Conservation (phyloP, 2,888 invertebrate species). For the Norana najaformis region DNA sequence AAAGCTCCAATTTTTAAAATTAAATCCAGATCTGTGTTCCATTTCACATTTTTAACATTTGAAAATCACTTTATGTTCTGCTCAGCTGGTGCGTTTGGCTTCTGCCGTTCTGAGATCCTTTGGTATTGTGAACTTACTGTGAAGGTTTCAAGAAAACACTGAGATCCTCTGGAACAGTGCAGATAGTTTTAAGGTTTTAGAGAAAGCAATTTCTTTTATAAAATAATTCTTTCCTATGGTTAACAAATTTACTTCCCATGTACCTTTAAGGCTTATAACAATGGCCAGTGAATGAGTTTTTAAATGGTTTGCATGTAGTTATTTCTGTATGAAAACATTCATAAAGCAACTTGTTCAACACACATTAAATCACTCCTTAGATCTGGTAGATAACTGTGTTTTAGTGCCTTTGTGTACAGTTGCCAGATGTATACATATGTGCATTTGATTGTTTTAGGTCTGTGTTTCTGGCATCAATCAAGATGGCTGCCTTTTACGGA, state of each 20-base stretch:
- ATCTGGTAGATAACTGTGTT: neutral
- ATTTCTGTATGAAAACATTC: neutral
- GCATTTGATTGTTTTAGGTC: constrained; percentile 68
- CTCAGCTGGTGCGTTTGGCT: neutral
- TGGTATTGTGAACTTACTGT: neutral
- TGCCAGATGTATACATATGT: neutral
- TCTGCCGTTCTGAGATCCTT: no score
- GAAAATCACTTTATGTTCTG: neutral
- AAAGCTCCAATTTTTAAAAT: neutral
- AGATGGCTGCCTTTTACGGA: constrained; percentile 95
- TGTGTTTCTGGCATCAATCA: constrained; percentile 92
- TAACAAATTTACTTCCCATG: no score
- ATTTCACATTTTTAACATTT: neutral
- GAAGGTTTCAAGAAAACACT: no score
- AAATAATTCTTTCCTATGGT: no score
- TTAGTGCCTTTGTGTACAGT: neutral
- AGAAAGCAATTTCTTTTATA: no score
- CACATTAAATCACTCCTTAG: no score
- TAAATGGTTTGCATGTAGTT: neutral
- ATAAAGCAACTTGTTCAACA: neutral
- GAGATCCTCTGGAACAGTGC: no score
- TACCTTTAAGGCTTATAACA: no score
- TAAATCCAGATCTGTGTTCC: neutral
- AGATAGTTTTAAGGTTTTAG: no score
- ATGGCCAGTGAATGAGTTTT: no score